Conservation (phyloP, 2,888 invertebrate genomes). For the Shargacucullia verbasci region DNA sequence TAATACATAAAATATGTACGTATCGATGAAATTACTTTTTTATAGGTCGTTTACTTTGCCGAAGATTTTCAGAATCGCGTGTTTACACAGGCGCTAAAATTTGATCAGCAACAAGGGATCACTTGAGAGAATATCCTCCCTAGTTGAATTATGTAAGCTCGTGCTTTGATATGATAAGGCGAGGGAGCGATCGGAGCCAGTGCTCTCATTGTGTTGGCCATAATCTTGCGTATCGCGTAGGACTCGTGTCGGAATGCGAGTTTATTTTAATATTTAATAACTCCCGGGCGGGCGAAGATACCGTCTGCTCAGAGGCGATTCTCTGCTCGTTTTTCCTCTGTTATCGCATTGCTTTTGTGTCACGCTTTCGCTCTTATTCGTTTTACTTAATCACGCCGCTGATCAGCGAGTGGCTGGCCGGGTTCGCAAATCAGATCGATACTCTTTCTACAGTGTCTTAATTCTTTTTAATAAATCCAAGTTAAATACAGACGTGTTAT, state of each 20-base stretch:
- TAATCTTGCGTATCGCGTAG: slow-evolving; percentile 87
- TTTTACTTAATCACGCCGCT: slow-evolving; percentile 81
- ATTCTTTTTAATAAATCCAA: slow-evolving; percentile 25
- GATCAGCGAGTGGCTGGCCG: slow-evolving; percentile 75
- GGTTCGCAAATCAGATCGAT: slow-evolving; percentile 70
- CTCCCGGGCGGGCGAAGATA: slow-evolving; percentile 83
- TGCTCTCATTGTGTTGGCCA: slow-evolving; percentile 86
- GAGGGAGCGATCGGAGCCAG: slow-evolving; percentile 78
- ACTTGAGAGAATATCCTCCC: slow-evolving; percentile 66
- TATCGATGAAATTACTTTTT: slow-evolving; percentile 43
- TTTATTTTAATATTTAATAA: slow-evolving; percentile 89
- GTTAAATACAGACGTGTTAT: slow-evolving; percentile 10
- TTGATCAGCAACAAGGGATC: slow-evolving; percentile 68
- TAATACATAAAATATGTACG: slow-evolving; percentile 32
- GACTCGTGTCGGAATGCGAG: slow-evolving; percentile 87
- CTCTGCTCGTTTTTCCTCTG: slow-evolving; percentile 83
- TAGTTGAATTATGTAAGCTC: slow-evolving; percentile 81
- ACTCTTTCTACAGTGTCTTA: slow-evolving; percentile 39
- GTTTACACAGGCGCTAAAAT: slow-evolving; percentile 72
- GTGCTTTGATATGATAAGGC: slow-evolving; percentile 85
- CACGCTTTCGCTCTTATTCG: slow-evolving; percentile 83
- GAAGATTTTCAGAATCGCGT: slow-evolving; percentile 58
- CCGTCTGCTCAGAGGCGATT: slow-evolving; percentile 83
- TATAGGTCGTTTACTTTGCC: slow-evolving; percentile 41
- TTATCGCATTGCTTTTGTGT: slow-evolving; percentile 86